Base-by-base conservation (phyloP, 2,888 invertebrate genomes). In the Drosophila demipolita region DNA sequence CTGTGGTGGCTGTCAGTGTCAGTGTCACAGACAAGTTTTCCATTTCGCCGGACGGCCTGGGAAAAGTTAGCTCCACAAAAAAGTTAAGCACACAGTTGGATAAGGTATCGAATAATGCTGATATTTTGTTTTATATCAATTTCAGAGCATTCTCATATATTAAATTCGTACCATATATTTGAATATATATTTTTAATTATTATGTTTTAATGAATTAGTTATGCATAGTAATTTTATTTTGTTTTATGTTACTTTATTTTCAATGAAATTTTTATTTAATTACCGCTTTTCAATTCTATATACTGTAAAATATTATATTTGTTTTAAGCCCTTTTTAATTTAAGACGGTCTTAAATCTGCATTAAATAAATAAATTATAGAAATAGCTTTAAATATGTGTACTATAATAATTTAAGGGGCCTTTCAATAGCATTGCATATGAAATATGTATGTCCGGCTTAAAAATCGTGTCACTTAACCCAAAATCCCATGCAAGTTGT, bases 1-100 rank as follows among this genome's bases (percentile, higher is more conserved):
- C 75, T 75, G 66, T 54, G 75, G 66, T 76, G 73, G 70, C 75
- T 68, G 87, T 87, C 83, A 80, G 75, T 84, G 82, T 83, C 82
- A 83, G 70, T 78, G 84, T 69, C 82, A 81, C 38, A 48, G 77
- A 60, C 86, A 59, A 73, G 80, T 76, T 79, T 80, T 76, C 64
- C 76, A 70, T 80, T 79, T 74, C 49, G 55, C 49, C 50, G 45
- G 36, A 53, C 38, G 69, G 72, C 69, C 64, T 84, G 84, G 87
- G 84, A 84, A 84, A 84, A 82, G 69, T 70, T 71, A 58, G 48
- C 54, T 62, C 20, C 48, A 65, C 52, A 59, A 73, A 71, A 52
- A 71, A 65, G 42, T 9, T 57, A 23, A 8, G 54, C 65, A 77
- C 69, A 71, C 66, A 78, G 72, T 73, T 49, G 70, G 66, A 49